Evolutionary conservation across 2,888 invertebrate species (phyloP).

Genomic region (Sarcophaga carnaria): DNA sequence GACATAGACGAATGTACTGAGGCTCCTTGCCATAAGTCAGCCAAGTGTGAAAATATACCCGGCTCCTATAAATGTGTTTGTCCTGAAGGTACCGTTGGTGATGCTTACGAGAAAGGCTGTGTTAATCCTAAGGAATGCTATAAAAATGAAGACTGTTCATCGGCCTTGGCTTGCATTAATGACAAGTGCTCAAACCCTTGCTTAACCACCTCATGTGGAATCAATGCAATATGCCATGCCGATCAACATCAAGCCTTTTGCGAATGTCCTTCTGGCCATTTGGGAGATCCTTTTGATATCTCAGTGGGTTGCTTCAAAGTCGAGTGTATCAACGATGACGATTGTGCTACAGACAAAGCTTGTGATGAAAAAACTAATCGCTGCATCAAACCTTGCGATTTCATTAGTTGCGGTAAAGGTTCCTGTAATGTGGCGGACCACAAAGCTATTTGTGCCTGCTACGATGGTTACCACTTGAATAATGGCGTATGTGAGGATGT

Average conservation of each 20-base stretch:
- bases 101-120: slow-evolving; percentile 88
- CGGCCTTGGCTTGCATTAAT: slow-evolving; percentile 88
- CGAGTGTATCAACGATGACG: slow-evolving; percentile 90
- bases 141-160: slow-evolving; percentile 88
- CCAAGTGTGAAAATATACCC: slow-evolving; percentile 89
- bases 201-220: slow-evolving; percentile 87
- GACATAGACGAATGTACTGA: slow-evolving; percentile 93
- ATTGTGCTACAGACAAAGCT: slow-evolving; percentile 89
- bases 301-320: slow-evolving; percentile 93
- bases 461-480: slow-evolving; percentile 87
- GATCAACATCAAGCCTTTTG: slow-evolving; percentile 88
- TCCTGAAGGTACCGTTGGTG: slow-evolving; percentile 90
- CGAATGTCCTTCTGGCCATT: slow-evolving; percentile 89
- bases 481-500: slow-evolving; percentile 89
- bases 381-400: slow-evolving; percentile 92
- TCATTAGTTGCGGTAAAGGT: slow-evolving; percentile 90
- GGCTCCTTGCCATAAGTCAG: slow-evolving; percentile 89
- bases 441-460: slow-evolving; percentile 88
- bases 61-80: slow-evolving; percentile 92
- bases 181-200: slow-evolving; percentile 93
- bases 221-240: slow-evolving; percentile 89
- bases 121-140: slow-evolving; percentile 89
- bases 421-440: slow-evolving; percentile 89
- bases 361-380: slow-evolving; percentile 90
- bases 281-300: slow-evolving; percentile 90